Evolutionary conservation across 1,140 invertebrate species (phyloP).

Genomic region (Xylocopa sonorina): DNA sequence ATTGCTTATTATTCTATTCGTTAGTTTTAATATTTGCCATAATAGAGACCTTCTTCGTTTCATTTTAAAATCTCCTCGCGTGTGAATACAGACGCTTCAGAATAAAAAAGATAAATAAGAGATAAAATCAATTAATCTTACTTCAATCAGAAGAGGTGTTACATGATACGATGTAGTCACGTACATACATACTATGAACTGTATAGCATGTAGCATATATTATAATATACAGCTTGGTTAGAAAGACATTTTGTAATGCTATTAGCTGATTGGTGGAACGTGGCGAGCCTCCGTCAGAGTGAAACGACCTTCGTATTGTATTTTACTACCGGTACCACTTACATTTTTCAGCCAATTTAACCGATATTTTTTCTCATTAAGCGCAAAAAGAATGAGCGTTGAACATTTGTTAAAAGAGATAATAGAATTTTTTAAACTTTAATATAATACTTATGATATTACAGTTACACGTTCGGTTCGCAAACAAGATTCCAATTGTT

Average conservation of each 20-base stretch:
- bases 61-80: too few species aligned
- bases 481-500: too few species aligned
- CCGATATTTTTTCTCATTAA: constrained; percentile 17
- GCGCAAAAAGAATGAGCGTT: neutral
- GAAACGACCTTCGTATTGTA: constrained; percentile 68
- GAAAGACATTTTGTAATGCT: constrained; percentile 44
- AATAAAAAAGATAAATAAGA: neutral
- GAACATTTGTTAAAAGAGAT: neutral
- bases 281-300: constrained; percentile 72
- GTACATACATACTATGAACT: too few species aligned
- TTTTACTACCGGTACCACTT: constrained; percentile 53
- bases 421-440: neutral
- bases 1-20: neutral
- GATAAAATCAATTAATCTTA: neutral
- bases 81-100: too few species aligned
- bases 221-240: neutral
- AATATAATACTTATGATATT: too few species aligned
- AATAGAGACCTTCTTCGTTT: too few species aligned
- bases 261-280: constrained; percentile 64
- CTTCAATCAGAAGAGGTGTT: neutral
- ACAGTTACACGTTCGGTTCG: too few species aligned
- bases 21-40: too few species aligned
- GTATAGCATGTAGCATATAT: constrained; percentile 19
- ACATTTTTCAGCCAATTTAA: constrained; percentile 31
- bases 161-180: too few species aligned